Evolutionary conservation across 2,888 invertebrate species (phyloP), one percentile per base, ranked within the genome.

Genomic region (Cephus spinipes): DNA sequence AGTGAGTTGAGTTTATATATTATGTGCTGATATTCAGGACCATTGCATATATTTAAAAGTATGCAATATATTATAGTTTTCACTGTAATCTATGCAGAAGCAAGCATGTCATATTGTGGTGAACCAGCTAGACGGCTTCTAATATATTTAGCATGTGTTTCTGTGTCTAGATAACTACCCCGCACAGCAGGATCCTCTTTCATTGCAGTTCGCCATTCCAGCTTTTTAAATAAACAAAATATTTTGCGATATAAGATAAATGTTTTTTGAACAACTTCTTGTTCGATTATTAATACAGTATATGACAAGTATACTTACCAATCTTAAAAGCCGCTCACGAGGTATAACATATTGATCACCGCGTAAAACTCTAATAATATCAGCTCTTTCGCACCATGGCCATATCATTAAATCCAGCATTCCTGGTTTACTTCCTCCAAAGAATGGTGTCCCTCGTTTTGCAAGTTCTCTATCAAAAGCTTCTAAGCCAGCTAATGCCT

Each of bases 401-500:
- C 96, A 97, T 83, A 97, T 94, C 93, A 97, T 96, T 84, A 95
- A 95, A 89, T 97, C 97, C 76, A 97, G 92, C 93, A 96, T 94
- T 73, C 96, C 96, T 1, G 97, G 96, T 78, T 94, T 93, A 76
- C 92, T 92, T 0, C 96, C 96, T 80, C 94, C 93, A 83, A 96
- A 94, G 90, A 93, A 97, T 75, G 93, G 93, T 0, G 94, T 94
- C 33, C 93, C 94, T 75, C 97, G 93, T 32, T 91, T 91, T 35
- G 89, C 89, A 9, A 97, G 89, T 88, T 96, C 96, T 75, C 92
- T 93, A 87, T 97, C 95, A 76, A 96, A 94, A 1, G 92, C 85
- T 82, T 94, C 94, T 9, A 97, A 89, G 0, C 94, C 94, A 75
- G 92, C 92, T 78, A 94, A 92, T 76, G 93, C 93, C 79, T 93